Percentiles rank a stretch among this genome's conserved stretches.
These are phyloP conservation scores for Ichneumoninae sp. DNA, from an alignment of 2,888 invertebrate species.

Conservation along the genomic window DNA sequence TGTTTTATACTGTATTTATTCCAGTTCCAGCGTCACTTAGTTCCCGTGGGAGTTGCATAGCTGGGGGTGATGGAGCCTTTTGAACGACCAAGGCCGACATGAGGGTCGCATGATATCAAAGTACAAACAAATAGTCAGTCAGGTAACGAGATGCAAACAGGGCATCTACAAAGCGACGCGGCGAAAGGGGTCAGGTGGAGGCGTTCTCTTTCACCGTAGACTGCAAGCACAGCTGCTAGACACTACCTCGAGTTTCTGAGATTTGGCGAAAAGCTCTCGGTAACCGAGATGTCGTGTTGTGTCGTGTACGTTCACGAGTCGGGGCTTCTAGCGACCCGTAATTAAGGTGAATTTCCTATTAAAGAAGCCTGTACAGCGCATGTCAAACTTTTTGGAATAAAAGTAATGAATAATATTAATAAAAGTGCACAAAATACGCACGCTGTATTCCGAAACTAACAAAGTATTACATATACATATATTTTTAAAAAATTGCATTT, in stretches of 20 bases:
- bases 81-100: constrained; percentile 27
- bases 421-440: not conserved
- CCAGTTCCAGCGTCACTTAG: constrained; percentile 9
- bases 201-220: constrained; percentile 33
- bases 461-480: too few relatives aligned
- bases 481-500: too few relatives aligned
- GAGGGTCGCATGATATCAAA: constrained; percentile 76
- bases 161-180: constrained; percentile 65
- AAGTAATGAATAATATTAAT: not conserved
- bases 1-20: not conserved
- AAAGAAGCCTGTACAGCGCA: not conserved
- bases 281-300: constrained; percentile 4
- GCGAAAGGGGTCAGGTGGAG: constrained; percentile 49
- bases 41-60: constrained; percentile 3
- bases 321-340: not conserved
- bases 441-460: too few relatives aligned
- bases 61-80: constrained; percentile 30
- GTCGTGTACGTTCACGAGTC: not conserved
- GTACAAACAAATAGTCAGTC: constrained; percentile 81
- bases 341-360: not conserved
- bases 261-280: constrained; percentile 10
- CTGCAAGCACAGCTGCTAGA: constrained; percentile 2
- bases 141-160: constrained; percentile 82
- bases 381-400: not conserved
- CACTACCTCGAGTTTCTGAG: not conserved